Evolutionary conservation across 2,113 vertebrate genomes (phyloP).

Genomic region (Agapornis roseicollis): DNA sequence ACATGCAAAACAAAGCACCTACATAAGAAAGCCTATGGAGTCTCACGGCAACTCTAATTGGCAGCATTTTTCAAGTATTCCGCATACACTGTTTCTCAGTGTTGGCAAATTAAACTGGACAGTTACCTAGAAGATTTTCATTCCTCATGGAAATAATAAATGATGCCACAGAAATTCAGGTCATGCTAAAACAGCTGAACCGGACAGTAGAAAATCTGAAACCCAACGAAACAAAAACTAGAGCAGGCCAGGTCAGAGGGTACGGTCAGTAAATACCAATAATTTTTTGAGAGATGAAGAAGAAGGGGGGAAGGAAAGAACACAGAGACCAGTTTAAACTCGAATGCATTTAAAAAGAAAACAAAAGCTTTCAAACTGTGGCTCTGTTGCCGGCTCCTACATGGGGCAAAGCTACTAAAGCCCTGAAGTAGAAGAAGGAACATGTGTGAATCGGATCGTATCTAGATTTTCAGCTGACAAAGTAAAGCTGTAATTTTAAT

Average conservation of each 20-base stretch:
- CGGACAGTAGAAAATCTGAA: neutral
- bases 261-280: neutral
- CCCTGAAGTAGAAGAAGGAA: neutral
- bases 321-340: neutral
- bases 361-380: neutral
- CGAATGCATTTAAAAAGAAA: neutral
- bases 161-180: neutral
- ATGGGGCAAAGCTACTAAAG: neutral
- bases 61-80: neutral
- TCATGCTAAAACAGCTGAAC: neutral
- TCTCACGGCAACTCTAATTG: neutral
- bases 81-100: neutral
- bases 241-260: neutral
- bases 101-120: neutral
- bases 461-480: neutral
- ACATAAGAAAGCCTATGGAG: neutral
- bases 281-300: neutral
- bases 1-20: neutral
- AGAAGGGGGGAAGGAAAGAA: neutral
- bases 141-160: neutral
- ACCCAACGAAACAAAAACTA: neutral
- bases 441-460: neutral
- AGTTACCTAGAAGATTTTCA: neutral
- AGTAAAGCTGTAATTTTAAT: neutral
- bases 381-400: neutral